Base-by-base conservation (phyloP, 2,888 invertebrate species). In the Hirtodrosophila alboralis region DNA sequence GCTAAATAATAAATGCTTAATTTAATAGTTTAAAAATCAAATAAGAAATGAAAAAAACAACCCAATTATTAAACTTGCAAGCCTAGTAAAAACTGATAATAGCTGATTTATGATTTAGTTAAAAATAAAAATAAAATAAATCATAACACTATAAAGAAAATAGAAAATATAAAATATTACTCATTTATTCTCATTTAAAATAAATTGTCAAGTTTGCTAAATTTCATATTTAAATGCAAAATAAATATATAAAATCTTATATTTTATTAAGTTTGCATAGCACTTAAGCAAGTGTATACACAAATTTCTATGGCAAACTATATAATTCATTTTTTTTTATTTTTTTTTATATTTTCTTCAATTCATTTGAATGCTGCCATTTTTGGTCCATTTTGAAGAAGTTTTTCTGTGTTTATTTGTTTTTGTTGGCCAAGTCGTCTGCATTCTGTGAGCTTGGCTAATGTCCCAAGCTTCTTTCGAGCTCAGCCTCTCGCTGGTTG, bases 401-500 rank as follows among this genome's bases (percentile, higher is more conserved):
- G 60, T 62, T 65, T 70, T 57, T 4, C 18, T 18, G 2, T 64
- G 57, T 53, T 64, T 56, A 53, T 28, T 41, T 34, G 44, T 53
- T 59, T 56, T 56, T 49, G 48, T 43, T 60, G 49, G 51, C 31
- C 33, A 48, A 53, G 69, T 69, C 56, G 45, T 62, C 59, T 63
- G 45, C 48, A 45, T 43, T 63, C 58, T 63, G 61, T 65, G 61
- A 4, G 3, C 48, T 73, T 66, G 70, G 58, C 76, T 65, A 70
- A 67, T 66, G 60, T 58, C 28, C 51, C 60, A 57, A 45, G 63
- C 18, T 40, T 28, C 34, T 47, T n/a, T 18, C 23, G 18, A 18
- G 18, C 10, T 3, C 10, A 8, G n/a, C 10, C 14, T 8, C n/a
- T 12, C 16, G 26, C 28, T 13, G 23, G 36, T 45, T 18, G 56